Base-by-base conservation (phyloP, 2,113 vertebrate genomes). In the Callithrix jacchus region DNA sequence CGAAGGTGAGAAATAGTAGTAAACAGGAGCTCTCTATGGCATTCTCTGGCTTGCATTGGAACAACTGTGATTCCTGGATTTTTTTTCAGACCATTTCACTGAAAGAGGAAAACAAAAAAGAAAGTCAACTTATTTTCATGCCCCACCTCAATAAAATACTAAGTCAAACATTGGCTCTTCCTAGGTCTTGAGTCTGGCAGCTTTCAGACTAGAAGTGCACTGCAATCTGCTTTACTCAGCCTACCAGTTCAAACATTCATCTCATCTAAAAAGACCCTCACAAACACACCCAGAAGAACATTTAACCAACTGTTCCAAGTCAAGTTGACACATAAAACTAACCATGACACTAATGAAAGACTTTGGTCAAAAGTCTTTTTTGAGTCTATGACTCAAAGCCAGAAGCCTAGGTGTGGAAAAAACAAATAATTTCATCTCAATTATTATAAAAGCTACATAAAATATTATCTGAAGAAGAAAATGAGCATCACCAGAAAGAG, bases 21-120 rank as follows among this genome's bases (percentile, higher is more conserved):
- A 49, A 37, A 91, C 49, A 93, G 4, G 47, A 96, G 13, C 58
- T 92, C 9, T 96, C 79, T 87, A 12, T 88, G 47, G 64, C 61
- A 3, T 0, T 92, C 95, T 96, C 17, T 3, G 70, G 2, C 49
- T 97, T 96, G 66, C 30, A 76, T 37, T 91, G 87, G 37, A 45
- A 96, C 56, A 70, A 2, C 84, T 96, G 87, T 87, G 91, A 89
- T 71, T 96, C 71, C n/a, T 96, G 68, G 32, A 21, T 89, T 95
- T 40, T 68, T 89, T 74, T 54, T 56, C 56, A 92, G n/a, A 85
- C 94, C 6, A 71, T 94, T 97, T 94, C 14, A 58, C 54, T 84
- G 32, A 89, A 92, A 94, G 66, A 84, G 40, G 32, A 74, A 97
- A 96, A 95, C 21, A 17, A 83, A 93, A 94, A 87, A 66, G 2